Evolutionary conservation across 1,140 invertebrate genomes (phyloP), one percentile per base, ranked within the genome.

Genomic region (Steinernema feltiae): DNA sequence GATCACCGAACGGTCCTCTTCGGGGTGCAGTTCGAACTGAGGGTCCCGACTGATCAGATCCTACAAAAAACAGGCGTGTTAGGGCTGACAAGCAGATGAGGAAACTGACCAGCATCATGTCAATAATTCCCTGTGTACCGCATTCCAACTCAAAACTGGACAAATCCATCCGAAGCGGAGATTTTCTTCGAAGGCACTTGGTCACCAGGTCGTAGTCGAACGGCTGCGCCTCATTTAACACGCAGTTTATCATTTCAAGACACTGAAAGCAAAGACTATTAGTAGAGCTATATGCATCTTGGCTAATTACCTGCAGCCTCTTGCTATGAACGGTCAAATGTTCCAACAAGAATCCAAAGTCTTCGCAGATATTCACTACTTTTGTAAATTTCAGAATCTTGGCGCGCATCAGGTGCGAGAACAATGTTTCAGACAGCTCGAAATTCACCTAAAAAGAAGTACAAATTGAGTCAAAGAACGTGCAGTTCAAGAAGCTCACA

Each of bases 321-420:
- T 12, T 7, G 53, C 53, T 63, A 27, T 17, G 53, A 7, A 63
- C 24, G 7, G 3, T 27, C 3, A 17, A 63, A 27, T 63, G 53
- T 63, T 63, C 53, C 53, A 63, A n/a, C 2, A 63, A 3, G 3
- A 63, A 21, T 27, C 53, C 53, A 21, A 63, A 63, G 24, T 63
- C 53, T 27, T 63, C 53, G 24, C 53, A 63, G 24, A 63, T 63
- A 27, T 63, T 63, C 53, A 63, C 53, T 3, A 63, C 53, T 63
- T 63, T 63, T n/a, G 53, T n/a, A 3, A 63, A 7, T 27, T 63
- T 63, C 3, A 63, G 24, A 21, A 63, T n/a, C 3, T 63, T 63
- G 7, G 53, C 53, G 7, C 53, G 53, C 15, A 63, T 15, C 7
- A 63, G 53, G 24, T 63, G 53, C 15, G 15, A 15, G 53, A 63